These are phyloP conservation scores for Rhagologus leucostigma DNA, from an alignment of 2,113 vertebrate species.

Conservation along the genomic window DNA sequence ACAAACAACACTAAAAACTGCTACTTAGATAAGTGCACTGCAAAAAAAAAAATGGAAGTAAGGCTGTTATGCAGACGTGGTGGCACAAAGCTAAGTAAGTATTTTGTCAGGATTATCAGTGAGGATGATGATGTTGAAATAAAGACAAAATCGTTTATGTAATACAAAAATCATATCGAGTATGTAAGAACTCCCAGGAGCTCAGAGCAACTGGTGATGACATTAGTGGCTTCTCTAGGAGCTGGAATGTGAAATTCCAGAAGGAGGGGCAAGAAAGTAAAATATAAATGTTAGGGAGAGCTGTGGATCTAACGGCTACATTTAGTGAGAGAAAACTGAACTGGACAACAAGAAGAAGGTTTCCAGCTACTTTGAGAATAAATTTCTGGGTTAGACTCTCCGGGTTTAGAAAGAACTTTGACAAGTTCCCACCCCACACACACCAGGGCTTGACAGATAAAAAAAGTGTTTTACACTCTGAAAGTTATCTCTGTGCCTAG, in stretches of 20 bases:
- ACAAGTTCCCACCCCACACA: not conserved
- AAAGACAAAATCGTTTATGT: not conserved
- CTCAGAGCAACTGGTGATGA: not conserved
- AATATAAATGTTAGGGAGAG: not conserved
- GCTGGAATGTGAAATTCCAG: not conserved
- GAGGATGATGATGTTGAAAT: not conserved
- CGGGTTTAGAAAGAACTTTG: not conserved
- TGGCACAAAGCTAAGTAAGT: not conserved
- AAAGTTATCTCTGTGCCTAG: not conserved
- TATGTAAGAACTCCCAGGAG: not conserved
- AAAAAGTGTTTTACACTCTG: not conserved
- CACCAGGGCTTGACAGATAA: not conserved
- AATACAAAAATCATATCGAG: fast-evolving
- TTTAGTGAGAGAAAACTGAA: not conserved
- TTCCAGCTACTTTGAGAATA: not conserved
- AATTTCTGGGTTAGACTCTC: not conserved
- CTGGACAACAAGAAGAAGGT: not conserved
- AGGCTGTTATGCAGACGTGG: not conserved
- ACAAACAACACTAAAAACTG: not conserved
- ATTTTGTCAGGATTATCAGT: not conserved
- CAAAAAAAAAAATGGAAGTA: not conserved
- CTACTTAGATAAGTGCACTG: not conserved
- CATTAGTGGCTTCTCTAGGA: not conserved
- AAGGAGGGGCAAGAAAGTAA: not conserved
- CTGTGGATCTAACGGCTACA: not conserved